phyloP scores from a whole-genome alignment of 2,113 vertebrate species.

The Leptobrachium ailaonicum region DNA sequence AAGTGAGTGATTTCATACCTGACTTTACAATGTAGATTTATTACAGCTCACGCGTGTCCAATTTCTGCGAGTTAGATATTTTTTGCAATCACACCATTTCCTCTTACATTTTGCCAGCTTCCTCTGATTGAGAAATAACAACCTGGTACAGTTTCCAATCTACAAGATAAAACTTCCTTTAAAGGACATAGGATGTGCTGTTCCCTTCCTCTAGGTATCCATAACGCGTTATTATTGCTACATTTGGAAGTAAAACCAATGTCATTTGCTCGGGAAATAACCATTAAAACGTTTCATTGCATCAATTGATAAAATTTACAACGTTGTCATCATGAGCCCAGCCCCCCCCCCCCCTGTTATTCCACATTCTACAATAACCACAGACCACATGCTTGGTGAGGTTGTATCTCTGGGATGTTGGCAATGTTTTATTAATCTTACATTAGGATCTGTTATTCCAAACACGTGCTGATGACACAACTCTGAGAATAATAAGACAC shows the following conservation, averaged over 20 bases:
- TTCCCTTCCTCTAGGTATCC: neutral
- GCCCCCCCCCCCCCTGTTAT: neutral
- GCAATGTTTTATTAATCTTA: constrained; percentile 11
- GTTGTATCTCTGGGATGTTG: neutral
- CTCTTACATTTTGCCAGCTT: too few species aligned
- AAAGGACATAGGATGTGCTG: neutral
- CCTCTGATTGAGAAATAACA: too few species aligned
- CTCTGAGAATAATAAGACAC: neutral
- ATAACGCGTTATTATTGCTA: neutral
- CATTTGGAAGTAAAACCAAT: neutral
- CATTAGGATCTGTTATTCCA: constrained; percentile 11
- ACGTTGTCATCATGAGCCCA: neutral
- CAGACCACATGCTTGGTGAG: neutral
- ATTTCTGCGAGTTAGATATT: too few species aligned
- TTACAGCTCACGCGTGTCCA: too few species aligned
- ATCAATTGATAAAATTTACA: neutral
- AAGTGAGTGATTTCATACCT: too few species aligned
- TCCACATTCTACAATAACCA: neutral
- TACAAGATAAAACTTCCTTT: neutral
- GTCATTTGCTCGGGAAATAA: neutral
- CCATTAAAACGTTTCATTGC: neutral
- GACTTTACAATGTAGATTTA: too few species aligned
- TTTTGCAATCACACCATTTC: too few species aligned
- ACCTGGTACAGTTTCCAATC: too few species aligned
- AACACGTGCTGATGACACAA: neutral